A percentile compares a stretch with the other conserved stretches of the same genome.
Evolutionary conservation across 1,140 invertebrate genomes (phyloP).

Genomic region (Bombyx mori): ASM3026992v2 NC_085111.1:11621001-11621500

Average conservation of each 20-base stretch:
- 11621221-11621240: slow-evolving; percentile 20
- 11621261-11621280: slow-evolving; percentile 14
- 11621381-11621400: too few relatives aligned
- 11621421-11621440: too few relatives aligned
- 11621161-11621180: slow-evolving; percentile 17
- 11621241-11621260: slow-evolving; percentile 12
- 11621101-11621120: slow-evolving; percentile 6
- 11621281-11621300: slow-evolving; percentile 17
- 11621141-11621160: slow-evolving; percentile 25
- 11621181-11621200: slow-evolving; percentile 8
- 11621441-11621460: too few relatives aligned
- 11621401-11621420: too few relatives aligned
- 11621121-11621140: slow-evolving; percentile 29
- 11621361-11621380: too few relatives aligned
- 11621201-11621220: slow-evolving; percentile 11
- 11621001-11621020: neutral
- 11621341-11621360: too few relatives aligned
- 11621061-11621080: slow-evolving; percentile 24
- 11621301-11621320: slow-evolving; percentile 6
- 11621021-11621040: slow-evolving; percentile 18
- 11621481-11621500: too few relatives aligned
- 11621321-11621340: too few relatives aligned
- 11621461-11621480: too few relatives aligned
- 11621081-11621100: slow-evolving; percentile 35
- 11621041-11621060: slow-evolving; percentile 30